phyloP scores from a whole-genome alignment of 2,888 invertebrate species.

The Bombylius major region DNA sequence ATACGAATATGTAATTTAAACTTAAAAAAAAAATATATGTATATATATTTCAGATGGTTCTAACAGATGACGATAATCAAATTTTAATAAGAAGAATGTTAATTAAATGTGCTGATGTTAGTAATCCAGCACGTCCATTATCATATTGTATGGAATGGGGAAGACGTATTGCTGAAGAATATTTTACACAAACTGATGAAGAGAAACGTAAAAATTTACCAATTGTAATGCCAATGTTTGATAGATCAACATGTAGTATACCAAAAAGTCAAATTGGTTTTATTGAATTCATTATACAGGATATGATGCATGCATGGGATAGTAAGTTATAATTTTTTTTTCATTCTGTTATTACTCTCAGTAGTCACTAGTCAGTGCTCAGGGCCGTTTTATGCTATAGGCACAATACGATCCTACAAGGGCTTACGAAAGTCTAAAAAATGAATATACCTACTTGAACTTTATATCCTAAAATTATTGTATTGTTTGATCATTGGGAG shows the following conservation, averaged over 20 bases:
- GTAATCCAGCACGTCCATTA: conserved; percentile 86
- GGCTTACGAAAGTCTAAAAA: too few species aligned
- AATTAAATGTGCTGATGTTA: conserved; percentile 97
- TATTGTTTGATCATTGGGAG: too few species aligned
- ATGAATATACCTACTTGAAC: too few species aligned
- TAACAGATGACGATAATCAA: conserved; percentile 56
- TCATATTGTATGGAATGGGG: conserved; percentile 86
- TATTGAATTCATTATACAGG: conserved; percentile 93
- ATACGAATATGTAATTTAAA: too few species aligned
- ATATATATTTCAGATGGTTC: conserved; percentile 22
- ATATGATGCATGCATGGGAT: conserved; percentile 97
- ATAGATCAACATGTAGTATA: conserved; percentile 85
- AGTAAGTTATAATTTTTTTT: too few species aligned
- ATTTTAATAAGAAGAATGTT: conserved; percentile 86
- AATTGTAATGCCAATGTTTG: conserved; percentile 98
- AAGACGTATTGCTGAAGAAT: conserved; percentile 84
- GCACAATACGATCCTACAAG: too few species aligned
- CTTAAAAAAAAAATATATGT: background rate
- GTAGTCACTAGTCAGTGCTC: too few species aligned
- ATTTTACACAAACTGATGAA: conserved; percentile 95
- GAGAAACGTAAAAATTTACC: conserved; percentile 81
- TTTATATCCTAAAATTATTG: too few species aligned
- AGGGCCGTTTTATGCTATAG: too few species aligned
- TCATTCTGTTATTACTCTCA: too few species aligned
- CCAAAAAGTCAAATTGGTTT: conserved; percentile 97